phyloP scores from a whole-genome alignment of 2,797 vertebrate genomes.

The Micromesistius poutassou region DNA sequence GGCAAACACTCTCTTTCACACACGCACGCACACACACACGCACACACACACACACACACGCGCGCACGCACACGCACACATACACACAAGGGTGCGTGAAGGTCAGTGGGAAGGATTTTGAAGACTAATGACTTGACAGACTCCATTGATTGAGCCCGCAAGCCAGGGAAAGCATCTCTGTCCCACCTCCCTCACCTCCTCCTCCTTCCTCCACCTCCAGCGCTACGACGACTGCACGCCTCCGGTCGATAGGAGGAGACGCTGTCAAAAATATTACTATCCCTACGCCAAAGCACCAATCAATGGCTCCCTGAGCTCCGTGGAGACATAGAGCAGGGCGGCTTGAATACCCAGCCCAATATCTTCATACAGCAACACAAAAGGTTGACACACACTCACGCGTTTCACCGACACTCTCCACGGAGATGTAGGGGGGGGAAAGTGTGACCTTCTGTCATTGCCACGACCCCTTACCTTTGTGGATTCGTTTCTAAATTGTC shows the following conservation, averaged over 20 bases:
- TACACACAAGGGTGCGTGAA: slow-evolving; percentile 40
- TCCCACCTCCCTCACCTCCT: slow-evolving; percentile 10
- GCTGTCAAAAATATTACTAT: slow-evolving; percentile 45
- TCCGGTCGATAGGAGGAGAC: slow-evolving; percentile 45
- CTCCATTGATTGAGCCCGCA: slow-evolving; percentile 56
- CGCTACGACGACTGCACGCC: slow-evolving; percentile 18
- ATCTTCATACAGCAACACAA: too few species aligned
- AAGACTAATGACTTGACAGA: slow-evolving; percentile 61
- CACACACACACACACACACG: slow-evolving; percentile 8
- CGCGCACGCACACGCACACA: slow-evolving; percentile 8
- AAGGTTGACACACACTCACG: too few species aligned
- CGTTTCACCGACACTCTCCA: background rate
- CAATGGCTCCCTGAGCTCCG: slow-evolving; percentile 30
- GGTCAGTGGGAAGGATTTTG: slow-evolving; percentile 46
- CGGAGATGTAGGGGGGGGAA: too few species aligned
- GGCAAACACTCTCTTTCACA: slow-evolving; percentile 5
- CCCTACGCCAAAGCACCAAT: slow-evolving; percentile 42
- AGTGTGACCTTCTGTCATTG: background rate
- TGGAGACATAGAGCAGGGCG: background rate
- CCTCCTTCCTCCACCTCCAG: background rate
- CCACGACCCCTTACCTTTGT: background rate
- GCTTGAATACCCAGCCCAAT: too few species aligned
- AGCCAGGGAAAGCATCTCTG: slow-evolving; percentile 50
- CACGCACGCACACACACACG: slow-evolving; percentile 3
- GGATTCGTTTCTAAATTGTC: too few species aligned